These are phyloP conservation scores for Gambelia wislizenii DNA, from an alignment of 2,797 vertebrate genomes.

Conservation along the genomic window DNA sequence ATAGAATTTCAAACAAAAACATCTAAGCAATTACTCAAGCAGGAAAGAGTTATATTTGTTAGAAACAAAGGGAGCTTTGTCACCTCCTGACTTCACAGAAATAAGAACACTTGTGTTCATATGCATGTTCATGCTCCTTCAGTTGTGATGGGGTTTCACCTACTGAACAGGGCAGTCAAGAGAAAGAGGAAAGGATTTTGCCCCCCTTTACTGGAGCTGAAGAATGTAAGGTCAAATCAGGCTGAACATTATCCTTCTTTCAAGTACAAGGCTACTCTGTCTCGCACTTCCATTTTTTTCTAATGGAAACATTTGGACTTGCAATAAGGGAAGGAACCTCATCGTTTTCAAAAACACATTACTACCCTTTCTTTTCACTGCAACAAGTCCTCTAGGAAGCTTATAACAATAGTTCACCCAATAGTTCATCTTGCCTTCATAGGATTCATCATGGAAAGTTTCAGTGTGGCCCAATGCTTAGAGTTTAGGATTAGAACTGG, in stretches of 20 bases:
- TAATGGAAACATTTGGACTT: conserved; percentile 27
- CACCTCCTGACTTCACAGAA: conserved; percentile 64
- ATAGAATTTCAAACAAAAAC: conserved; percentile 76
- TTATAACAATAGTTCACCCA: conserved; percentile 26
- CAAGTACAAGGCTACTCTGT: conserved; percentile 55
- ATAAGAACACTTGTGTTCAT: conserved; percentile 46
- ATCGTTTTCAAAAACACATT: not conserved
- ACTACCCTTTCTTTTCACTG: not conserved
- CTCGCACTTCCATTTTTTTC: not conserved
- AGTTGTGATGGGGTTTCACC: conserved; percentile 45
- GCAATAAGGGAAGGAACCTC: not conserved
- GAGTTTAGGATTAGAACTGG: not conserved
- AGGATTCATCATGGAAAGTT: not conserved
- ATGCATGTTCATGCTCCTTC: conserved; percentile 45
- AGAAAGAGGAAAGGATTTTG: conserved; percentile 33
- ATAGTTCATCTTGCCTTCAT: not conserved
- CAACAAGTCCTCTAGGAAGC: not conserved
- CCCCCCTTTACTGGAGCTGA: conserved; percentile 45
- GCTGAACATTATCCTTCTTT: conserved; percentile 59
- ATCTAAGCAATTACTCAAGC: conserved; percentile 61
- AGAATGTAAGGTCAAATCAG: conserved; percentile 63
- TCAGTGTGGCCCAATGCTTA: not conserved
- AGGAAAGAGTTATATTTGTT: conserved; percentile 74
- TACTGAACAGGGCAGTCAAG: conserved; percentile 34
- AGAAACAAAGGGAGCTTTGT: conserved; percentile 75